A percentile compares a stretch with the other conserved stretches of the same genome.
phyloP scores from a whole-genome alignment of 2,113 vertebrate genomes.

The Aegithalos caudatus region DNA sequence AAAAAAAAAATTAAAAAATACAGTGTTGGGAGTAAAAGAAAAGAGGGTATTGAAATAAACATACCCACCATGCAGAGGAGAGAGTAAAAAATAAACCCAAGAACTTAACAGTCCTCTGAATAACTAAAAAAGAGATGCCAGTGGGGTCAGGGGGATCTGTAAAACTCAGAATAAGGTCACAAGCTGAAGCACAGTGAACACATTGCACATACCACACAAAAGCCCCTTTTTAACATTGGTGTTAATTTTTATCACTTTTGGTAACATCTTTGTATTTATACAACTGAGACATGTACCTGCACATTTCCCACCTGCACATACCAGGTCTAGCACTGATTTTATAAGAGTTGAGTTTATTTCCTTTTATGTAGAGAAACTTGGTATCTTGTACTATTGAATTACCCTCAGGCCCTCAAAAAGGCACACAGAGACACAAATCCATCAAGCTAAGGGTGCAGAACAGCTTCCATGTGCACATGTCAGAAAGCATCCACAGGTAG shows the following conservation, averaged over 20 bases:
- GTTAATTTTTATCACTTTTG: neutral
- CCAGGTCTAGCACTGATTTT: neutral
- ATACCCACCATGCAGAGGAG: rapidly evolving
- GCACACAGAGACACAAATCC: neutral
- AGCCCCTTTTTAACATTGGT: neutral
- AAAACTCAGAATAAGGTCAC: neutral
- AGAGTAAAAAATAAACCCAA: neutral
- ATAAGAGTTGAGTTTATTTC: neutral
- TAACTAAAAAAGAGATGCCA: neutral
- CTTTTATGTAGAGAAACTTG: neutral
- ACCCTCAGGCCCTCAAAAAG: neutral
- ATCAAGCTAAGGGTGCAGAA: neutral
- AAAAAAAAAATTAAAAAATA: neutral
- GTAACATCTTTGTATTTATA: neutral
- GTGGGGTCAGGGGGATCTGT: neutral
- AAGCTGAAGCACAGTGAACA: neutral
- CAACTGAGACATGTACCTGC: neutral
- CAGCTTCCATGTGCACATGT: neutral
- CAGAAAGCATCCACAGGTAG: neutral
- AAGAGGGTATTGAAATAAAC: neutral
- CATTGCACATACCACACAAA: neutral
- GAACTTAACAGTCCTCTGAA: neutral
- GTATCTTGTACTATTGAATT: neutral
- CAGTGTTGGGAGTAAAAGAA: neutral
- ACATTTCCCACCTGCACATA: neutral